Evolutionary conservation across 2,113 vertebrate genomes (phyloP).

Genomic region (Haemorhous mexicanus): DNA sequence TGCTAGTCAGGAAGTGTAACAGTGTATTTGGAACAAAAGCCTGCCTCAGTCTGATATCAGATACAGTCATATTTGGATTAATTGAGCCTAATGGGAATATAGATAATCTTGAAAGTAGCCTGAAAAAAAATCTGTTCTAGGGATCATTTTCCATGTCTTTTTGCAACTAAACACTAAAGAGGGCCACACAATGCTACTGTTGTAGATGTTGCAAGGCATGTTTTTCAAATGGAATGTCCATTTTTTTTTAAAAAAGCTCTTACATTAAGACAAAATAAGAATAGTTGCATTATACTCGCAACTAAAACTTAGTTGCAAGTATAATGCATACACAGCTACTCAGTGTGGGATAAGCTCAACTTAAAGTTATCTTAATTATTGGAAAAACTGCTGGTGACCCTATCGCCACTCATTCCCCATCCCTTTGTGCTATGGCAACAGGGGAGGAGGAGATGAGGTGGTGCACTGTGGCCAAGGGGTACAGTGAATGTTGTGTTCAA

Average conservation of each 20-base stretch:
- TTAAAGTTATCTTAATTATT: not conserved
- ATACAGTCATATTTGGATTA: not conserved
- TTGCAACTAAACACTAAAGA: not conserved
- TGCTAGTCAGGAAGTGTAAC: not conserved
- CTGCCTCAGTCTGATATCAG: not conserved
- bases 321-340: not conserved
- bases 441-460: not conserved
- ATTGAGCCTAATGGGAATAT: not conserved
- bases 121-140: constrained; percentile 5
- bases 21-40: not conserved
- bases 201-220: not conserved
- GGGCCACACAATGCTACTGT: not conserved
- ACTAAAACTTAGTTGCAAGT: not conserved
- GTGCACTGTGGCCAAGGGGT: not conserved
- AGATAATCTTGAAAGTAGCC: not conserved
- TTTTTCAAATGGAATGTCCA: not conserved
- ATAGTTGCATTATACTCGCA: not conserved
- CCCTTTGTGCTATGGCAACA: not conserved
- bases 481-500: not conserved
- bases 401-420: not conserved
- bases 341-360: not conserved
- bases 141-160: not conserved
- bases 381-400: not conserved
- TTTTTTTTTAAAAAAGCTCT: not conserved
- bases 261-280: not conserved